Evolutionary conservation across 35 echinoderm and acorn worm species (phyloP).

Genomic region (Chiridota heheva): DNA sequence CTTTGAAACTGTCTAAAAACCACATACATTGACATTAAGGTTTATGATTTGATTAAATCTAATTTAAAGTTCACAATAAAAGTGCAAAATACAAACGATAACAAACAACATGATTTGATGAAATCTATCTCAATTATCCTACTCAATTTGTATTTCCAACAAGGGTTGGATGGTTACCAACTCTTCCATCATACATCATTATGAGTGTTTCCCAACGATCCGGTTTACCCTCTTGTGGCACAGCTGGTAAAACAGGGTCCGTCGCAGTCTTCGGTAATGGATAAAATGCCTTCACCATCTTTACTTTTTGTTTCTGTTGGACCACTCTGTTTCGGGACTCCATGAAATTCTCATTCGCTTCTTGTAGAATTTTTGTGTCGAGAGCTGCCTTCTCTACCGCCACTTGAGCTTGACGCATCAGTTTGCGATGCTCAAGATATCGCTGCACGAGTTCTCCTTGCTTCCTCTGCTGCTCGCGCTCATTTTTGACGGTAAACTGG

Average conservation of each 20-base stretch:
- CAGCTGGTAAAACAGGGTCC: conserved; percentile 79
- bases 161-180: conserved; percentile 83
- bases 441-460: conserved; percentile 71
- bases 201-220: conserved; percentile 83
- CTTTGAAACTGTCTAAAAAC: too few species aligned
- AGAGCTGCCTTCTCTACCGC: conserved; percentile 75
- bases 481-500: conserved; percentile 30
- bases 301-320: conserved; percentile 66
- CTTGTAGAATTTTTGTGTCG: conserved; percentile 77
- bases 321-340: conserved; percentile 52
- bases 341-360: conserved; percentile 71
- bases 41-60: too few species aligned
- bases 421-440: conserved; percentile 85
- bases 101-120: background rate
- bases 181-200: conserved; percentile 84
- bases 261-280: conserved; percentile 87
- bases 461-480: conserved; percentile 57
- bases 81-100: too few species aligned
- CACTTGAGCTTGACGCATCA: conserved; percentile 92
- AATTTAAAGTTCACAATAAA: too few species aligned
- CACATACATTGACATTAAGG: too few species aligned
- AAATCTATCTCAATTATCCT: background rate
- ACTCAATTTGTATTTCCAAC: conserved; percentile 21
- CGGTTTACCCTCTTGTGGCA: conserved; percentile 70
- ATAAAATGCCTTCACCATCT: conserved; percentile 71